Conservation (phyloP, 2,888 invertebrate genomes). For the Meganola albula region DNA sequence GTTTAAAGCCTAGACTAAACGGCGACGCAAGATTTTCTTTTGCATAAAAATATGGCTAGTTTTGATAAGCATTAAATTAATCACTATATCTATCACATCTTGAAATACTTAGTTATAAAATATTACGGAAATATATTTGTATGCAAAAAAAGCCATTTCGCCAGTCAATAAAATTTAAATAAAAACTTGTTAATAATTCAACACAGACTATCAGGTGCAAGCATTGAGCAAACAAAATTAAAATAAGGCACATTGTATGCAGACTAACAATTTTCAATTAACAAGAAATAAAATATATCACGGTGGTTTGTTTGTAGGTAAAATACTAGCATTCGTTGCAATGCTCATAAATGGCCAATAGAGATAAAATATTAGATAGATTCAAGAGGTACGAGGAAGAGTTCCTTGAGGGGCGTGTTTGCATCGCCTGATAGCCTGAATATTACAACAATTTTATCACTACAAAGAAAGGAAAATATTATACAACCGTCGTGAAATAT, state of each 20-base stretch:
- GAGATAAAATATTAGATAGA: no score
- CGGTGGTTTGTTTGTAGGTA: constrained; percentile 42
- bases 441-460: constrained; percentile 45
- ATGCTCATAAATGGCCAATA: constrained; percentile 22
- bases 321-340: constrained; percentile 31
- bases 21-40: constrained; percentile 21
- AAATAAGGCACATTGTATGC: constrained; percentile 67
- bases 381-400: constrained; percentile 11
- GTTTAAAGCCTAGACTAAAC: constrained; percentile 27
- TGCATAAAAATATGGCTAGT: constrained; percentile 22
- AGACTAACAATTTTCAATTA: constrained; percentile 45
- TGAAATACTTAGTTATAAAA: constrained; percentile 20
- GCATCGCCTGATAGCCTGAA: constrained; percentile 56
- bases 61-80: constrained; percentile 19
- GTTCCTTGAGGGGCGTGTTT: constrained; percentile 19
- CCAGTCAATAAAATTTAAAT: constrained; percentile 17
- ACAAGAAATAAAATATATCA: constrained; percentile 32
- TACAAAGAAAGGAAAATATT: constrained; percentile 50
- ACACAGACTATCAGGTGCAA: constrained; percentile 60
- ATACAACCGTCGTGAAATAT: constrained; percentile 62
- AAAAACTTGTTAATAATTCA: constrained; percentile 36
- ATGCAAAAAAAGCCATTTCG: constrained; percentile 27
- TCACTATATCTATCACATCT: constrained; percentile 26
- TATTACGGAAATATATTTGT: constrained; percentile 20
- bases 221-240: constrained; percentile 64